Evolutionary conservation across 53 echinoderm and acorn worm species (phyloP).

Genomic region (Paracentrotus lividus): DNA sequence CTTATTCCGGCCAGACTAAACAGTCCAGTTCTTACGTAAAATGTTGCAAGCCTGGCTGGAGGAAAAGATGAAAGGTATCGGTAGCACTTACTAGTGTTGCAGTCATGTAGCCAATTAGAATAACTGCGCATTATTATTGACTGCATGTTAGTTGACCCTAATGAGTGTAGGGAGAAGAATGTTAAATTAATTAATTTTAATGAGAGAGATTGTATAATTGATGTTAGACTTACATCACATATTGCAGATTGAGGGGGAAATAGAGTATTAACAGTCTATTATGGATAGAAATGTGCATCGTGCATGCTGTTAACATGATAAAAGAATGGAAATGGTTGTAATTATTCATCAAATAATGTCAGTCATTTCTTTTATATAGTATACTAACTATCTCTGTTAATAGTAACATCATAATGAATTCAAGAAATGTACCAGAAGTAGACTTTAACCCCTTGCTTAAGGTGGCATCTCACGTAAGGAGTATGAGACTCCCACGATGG

Average conservation of each 20-base stretch:
- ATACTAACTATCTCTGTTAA: no score
- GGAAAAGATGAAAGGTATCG: background rate
- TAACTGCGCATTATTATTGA: background rate
- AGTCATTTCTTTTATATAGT: no score
- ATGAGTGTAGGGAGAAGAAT: background rate
- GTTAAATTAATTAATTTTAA: background rate
- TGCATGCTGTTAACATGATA: no score
- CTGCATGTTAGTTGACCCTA: conserved; percentile 9
- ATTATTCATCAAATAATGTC: no score
- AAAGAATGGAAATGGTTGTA: no score
- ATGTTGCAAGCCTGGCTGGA: background rate
- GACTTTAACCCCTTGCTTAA: no score
- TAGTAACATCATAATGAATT: no score
- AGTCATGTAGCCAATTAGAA: conserved; percentile 53
- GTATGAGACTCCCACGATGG: no score
- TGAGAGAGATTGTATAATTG: conserved; percentile 35
- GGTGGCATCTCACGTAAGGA: no score
- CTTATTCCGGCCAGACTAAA: background rate
- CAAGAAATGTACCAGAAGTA: no score
- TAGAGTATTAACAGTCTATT: background rate
- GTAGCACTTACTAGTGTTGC: background rate
- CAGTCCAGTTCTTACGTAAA: background rate
- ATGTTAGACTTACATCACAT: background rate
- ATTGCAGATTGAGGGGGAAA: background rate
- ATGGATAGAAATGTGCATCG: no score